Evolutionary conservation across 2,797 vertebrate species (phyloP).

Genomic region (Gallinago stenura): DNA sequence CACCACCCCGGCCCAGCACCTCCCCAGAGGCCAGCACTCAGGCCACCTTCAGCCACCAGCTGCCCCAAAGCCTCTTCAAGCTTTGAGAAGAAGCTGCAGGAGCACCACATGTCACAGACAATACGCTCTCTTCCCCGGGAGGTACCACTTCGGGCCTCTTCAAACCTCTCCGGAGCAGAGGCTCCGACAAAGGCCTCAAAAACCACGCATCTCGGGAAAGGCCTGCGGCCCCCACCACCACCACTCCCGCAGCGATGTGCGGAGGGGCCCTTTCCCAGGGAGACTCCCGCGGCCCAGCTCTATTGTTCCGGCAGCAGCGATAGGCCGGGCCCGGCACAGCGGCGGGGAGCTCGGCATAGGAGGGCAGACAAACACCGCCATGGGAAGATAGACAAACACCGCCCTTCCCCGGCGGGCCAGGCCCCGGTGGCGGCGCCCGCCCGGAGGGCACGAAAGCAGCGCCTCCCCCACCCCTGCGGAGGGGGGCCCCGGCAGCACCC

Average conservation of each 20-base stretch:
- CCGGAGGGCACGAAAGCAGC: neutral
- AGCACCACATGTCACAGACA: neutral
- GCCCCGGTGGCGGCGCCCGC: neutral
- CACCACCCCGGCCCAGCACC: neutral
- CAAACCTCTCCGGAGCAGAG: fast-evolving
- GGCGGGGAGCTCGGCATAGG: neutral
- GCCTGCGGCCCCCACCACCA: neutral
- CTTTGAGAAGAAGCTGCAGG: fast-evolving
- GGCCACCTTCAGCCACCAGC: neutral
- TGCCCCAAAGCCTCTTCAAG: neutral
- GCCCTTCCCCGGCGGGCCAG: neutral
- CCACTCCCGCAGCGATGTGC: neutral
- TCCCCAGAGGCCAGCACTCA: too few relatives aligned
- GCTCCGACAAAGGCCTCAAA: neutral
- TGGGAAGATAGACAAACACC: too few relatives aligned
- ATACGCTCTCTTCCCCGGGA: neutral
- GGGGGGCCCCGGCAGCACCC: too few relatives aligned
- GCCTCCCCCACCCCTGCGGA: neutral
- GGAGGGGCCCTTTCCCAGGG: neutral
- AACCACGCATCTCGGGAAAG: neutral
- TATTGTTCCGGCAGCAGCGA: neutral
- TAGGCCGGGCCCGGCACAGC: neutral
- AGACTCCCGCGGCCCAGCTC: neutral
- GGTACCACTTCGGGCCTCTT: neutral
- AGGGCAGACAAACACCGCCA: neutral